phyloP scores from a whole-genome alignment of 2,888 invertebrate genomes.

The Scrobipalpa atriplicella region DNA sequence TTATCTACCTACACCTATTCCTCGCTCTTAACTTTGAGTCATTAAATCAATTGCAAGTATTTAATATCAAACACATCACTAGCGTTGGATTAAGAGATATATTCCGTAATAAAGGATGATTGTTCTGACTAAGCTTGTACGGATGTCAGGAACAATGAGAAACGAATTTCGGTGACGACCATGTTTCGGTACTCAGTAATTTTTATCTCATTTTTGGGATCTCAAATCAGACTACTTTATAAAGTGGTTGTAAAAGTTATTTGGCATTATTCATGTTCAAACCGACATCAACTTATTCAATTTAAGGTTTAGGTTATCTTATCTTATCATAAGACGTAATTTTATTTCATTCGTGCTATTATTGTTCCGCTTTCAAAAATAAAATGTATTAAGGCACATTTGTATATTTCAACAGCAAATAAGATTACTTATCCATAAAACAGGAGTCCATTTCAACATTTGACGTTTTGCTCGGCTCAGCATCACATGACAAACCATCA shows the following conservation, averaged over 20 bases:
- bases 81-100: constrained; percentile 40
- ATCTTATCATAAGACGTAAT: neutral
- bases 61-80: neutral
- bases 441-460: constrained; percentile 15
- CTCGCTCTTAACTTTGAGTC: no score
- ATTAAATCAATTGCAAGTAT: neutral
- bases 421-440: constrained; percentile 7
- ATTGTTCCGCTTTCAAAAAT: no score
- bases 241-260: no score
- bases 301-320: no score
- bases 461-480: constrained; percentile 18
- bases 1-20: no score
- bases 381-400: neutral
- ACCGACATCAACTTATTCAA: no score
- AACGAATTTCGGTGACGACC: neutral
- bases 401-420: neutral
- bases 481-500: constrained; percentile 34
- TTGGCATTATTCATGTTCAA: no score
- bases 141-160: constrained; percentile 39
- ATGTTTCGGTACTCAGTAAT: neutral
- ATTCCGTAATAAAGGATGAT: constrained; percentile 46
- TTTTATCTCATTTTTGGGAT: neutral
- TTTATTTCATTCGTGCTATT: no score
- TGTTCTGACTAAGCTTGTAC: constrained; percentile 41
- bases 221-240: no score